phyloP scores from a whole-genome alignment of 23 tunicate genomes.

The Halocynthia aurantium region DNA sequence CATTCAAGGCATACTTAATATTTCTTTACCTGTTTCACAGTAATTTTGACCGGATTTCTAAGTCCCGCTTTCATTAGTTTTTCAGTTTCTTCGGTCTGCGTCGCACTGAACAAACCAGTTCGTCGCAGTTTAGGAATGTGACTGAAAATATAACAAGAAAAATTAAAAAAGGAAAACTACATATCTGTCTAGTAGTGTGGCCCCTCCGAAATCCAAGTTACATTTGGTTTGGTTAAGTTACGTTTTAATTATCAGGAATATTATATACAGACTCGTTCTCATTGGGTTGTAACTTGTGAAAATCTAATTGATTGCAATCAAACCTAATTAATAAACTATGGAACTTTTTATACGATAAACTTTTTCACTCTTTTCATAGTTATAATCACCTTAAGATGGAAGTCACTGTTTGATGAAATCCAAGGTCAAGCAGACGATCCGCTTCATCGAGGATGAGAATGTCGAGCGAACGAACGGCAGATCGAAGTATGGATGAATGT shows the following conservation, averaged over 20 bases:
- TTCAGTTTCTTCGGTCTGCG: slow-evolving; percentile 85
- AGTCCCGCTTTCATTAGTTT: slow-evolving; percentile 89
- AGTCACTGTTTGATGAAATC: slow-evolving; percentile 75
- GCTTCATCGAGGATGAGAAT: slow-evolving; percentile 95
- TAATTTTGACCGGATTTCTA: slow-evolving; percentile 84
- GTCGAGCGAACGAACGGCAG: slow-evolving; percentile 56
- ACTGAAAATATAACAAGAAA: background rate
- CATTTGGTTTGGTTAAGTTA: no score
- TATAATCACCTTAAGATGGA: slow-evolving; percentile 62
- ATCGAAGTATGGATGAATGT: slow-evolving; percentile 27
- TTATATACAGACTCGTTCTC: no score
- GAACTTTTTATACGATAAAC: background rate
- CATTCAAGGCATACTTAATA: no score
- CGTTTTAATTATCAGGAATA: no score
- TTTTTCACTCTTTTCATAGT: background rate
- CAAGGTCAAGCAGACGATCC: slow-evolving; percentile 83
- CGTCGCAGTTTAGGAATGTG: slow-evolving; percentile 85
- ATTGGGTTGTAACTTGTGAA: no score
- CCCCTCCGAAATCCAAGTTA: no score
- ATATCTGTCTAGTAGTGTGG: background rate
- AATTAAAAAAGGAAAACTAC: background rate
- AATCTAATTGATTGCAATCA: no score
- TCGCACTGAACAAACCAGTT: slow-evolving; percentile 98
- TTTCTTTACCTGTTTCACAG: slow-evolving; percentile 62
- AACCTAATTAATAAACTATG: background rate